Evolutionary conservation across 1,140 invertebrate species (phyloP), one percentile per base, ranked within the genome.

Genomic region (Maniola jurtina): DNA sequence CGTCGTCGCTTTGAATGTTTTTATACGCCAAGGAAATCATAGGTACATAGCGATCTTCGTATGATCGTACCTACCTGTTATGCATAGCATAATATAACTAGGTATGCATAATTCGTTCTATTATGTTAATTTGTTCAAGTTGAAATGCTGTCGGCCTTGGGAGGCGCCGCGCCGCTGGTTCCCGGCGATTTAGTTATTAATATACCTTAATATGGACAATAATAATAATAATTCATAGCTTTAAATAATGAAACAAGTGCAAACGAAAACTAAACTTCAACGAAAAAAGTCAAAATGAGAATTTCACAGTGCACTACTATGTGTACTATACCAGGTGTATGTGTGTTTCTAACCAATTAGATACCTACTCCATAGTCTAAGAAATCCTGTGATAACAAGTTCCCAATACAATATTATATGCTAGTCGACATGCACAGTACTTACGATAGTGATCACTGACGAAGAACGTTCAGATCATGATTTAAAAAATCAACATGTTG

Each of bases 61-160:
- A 48, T 11, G 13, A 1, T 10, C 54, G 35, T 15, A 56, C 8
- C 5, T 11, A 16, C 34, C 5, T 55, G 13, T 36, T 35, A n/a
- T 36, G 34, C 16, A 36, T 13, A 56, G 34, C 14, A 56, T 56
- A 34, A n/a, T 13, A 55, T 50, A 14, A 16, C 35, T 15, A n/a
- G n/a, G n/a, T n/a, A 57, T 57, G 34, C 55, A 57, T 57, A 57
- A 57, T 57, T 76, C 76, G 75, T 81, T 79, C 78, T 80, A 83
- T 79, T 83, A 85, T 85, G 78, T 75, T 81, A 83, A 83, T 82
- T 76, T 71, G 66, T 62, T 55, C 62, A 68, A 77, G 76, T 83
- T 77, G 80, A 85, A 85, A 83, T 78, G 83, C 81, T 71, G 76
- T 61, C 73, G 81, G 70, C 83, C 83, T 85, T 85, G 83, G 72